Evolutionary conservation across 2,797 vertebrate genomes (phyloP), one percentile per base, ranked within the genome.

Genomic region (Danio jaintianensis): DNA sequence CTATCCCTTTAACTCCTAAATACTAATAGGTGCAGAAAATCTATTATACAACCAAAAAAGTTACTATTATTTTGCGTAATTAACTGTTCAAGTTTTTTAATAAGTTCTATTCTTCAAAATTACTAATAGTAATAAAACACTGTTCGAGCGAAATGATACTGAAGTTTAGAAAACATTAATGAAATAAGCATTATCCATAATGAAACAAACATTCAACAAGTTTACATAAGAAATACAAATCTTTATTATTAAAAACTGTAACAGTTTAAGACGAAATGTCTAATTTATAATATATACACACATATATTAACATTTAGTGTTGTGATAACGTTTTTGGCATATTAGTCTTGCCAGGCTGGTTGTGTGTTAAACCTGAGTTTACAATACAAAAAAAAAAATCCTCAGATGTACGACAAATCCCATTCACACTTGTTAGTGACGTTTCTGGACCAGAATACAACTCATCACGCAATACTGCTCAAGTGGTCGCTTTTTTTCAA

Each of bases 181-280:
- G 0, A 20, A 59, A 13, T 7, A 29, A 59, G 6, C 64, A 52
- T 53, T 43, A 40, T 9, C 29, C 62, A 66, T 5, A 64, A 2
- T 13, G 15, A 47, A 38, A 67, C 16, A 12, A 62, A 45, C 53
- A 50, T 53, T 9, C 55, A 64, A 10, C 67, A 85, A 84, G 85
- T 86, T 84, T 3, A 85, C 40, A 59, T 29, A 59, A 87, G 85
- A 63, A 79, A 93, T 92, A 90, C 85, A 72, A 74, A 89, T 85
- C 88, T 95, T 94, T 94, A 95, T 94, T 95, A 92, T 89, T 93
- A 93, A 92, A 93, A 92, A 91, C 87, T 86, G 89, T 87, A 90
- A 90, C 89, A 92, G 90, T 90, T 87, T 84, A 88, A 79, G 86
- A 90, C 87, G 91, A 90, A 92, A 83, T 58, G 66, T 80, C 75